Base-by-base conservation (phyloP, 2,888 invertebrate genomes). In the Alviniconcha strummeri region DNA sequence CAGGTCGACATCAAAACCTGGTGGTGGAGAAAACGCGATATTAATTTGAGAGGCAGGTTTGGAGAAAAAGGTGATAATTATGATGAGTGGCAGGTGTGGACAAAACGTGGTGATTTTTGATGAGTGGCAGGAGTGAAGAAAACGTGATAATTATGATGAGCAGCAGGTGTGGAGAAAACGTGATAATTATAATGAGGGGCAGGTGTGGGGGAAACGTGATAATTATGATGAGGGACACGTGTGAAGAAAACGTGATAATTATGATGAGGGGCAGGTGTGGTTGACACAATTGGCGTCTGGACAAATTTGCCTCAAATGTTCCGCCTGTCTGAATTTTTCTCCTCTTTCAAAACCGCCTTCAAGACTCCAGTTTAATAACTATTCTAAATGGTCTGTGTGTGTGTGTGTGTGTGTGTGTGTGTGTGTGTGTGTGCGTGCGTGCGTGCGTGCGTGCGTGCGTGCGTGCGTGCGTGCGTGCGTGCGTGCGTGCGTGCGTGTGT, bases 401-500 rank as follows among this genome's bases (percentile, higher is more conserved):
- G 19, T 72, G 9, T 72, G 11, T 72, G 17, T 72, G 19, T 72
- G 19, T 19, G 72, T 72, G 19, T 72, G 19, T 52, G 11, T 72
- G 19, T 72, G 52, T 52, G 19, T 72, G 36, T 72, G 19, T 72
- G 9, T 36, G 36, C 9, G 36, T 36, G 19, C 9, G 72, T 72
- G 17, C 55, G n/a, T 75, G 55, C 13, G 15, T 75, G 15, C 17
- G 55, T 75, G 75, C 55, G 13, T 75, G 72, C 7, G 72, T 36
- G 19, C 36, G 72, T 19, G 11, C 11, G 72, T 36, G 52, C 72
- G 19, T 13, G 72, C 52, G 36, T 9, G 72, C 36, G 72, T 74
- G 52, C 9, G 52, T 74, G 74, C 52, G 74, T 74, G 74, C 52
- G 74, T 74, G 74, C 52, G 74, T 74, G 74, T 74, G 74, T 74